Conservation (phyloP, 2,888 invertebrate species). For the Neoaliturus tenellus region DNA sequence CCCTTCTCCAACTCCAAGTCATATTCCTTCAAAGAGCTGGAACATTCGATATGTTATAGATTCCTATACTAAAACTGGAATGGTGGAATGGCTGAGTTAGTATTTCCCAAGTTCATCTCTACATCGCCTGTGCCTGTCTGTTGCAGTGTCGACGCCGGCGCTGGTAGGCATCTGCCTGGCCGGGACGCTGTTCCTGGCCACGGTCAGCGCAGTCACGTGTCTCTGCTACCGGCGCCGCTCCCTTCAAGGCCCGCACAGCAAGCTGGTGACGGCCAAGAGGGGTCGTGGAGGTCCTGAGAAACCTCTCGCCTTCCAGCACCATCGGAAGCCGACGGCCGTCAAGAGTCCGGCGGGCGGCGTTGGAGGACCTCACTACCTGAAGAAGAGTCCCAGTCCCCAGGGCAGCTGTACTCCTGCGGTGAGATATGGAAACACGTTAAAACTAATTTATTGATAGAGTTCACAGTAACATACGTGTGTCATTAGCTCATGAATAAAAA, state of each 20-base stretch:
- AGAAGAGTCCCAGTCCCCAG: conserved; percentile 96
- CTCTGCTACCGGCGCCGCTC: conserved; percentile 80
- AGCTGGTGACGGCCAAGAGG: conserved; percentile 72
- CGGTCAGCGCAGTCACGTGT: conserved; percentile 79
- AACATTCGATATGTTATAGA: no score
- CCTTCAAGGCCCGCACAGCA: conserved; percentile 61
- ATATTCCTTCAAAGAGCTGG: no score
- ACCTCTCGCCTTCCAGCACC: conserved; percentile 72
- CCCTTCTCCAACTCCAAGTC: no score
- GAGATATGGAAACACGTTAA: no score
- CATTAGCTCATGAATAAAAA: no score
- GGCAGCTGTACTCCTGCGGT: conserved; percentile 76
- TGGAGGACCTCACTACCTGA: conserved; percentile 83
- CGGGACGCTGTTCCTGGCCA: conserved; percentile 76
- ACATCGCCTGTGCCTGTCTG: not conserved
- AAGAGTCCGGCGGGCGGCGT: conserved; percentile 89
- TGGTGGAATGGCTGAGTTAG: no score
- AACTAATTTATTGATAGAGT: no score
- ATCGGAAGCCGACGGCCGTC: conserved; percentile 86
- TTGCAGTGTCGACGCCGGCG: conserved; percentile 76
- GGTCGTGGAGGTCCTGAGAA: conserved; percentile 42
- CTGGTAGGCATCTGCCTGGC: conserved; percentile 80
- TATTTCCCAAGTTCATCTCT: no score
- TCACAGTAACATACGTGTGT: no score
- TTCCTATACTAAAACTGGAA: no score